phyloP scores from a whole-genome alignment of 2,888 invertebrate genomes.

The Calameuta pallipes region DNA sequence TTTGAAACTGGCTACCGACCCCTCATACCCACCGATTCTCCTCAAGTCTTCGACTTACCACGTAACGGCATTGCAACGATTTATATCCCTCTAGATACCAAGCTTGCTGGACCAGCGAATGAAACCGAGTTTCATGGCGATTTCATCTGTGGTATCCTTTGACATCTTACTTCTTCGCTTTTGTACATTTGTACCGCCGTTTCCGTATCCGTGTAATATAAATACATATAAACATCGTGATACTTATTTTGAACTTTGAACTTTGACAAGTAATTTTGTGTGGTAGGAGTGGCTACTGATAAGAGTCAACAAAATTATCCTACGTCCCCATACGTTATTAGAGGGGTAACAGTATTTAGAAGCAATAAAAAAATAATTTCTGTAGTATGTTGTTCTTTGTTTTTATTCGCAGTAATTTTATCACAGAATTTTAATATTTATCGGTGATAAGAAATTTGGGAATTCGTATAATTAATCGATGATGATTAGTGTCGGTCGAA shows the following conservation, averaged over 20 bases:
- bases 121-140: slow-evolving; percentile 3
- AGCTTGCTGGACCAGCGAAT: slow-evolving; percentile 1
- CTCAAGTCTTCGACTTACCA: slow-evolving; percentile 34
- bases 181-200: not conserved
- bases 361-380: not conserved
- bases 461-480: not conserved
- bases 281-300: too few relatives aligned
- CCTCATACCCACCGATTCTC: not conserved
- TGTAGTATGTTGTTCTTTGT: not conserved
- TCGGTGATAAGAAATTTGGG: not conserved
- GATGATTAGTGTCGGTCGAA: not conserved
- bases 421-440: not conserved
- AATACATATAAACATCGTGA: too few relatives aligned
- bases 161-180: not conserved
- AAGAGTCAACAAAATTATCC: too few relatives aligned
- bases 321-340: too few relatives aligned
- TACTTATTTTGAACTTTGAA: too few relatives aligned
- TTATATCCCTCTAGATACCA: slow-evolving; percentile 1
- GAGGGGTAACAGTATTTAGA: not conserved
- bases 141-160: not conserved
- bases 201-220: not conserved
- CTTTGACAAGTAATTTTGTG: too few relatives aligned
- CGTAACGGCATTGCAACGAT: not conserved
- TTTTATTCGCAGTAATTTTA: not conserved
- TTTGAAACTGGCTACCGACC: slow-evolving; percentile 48